Evolutionary conservation across 1,140 invertebrate genomes (phyloP), one percentile per base, ranked within the genome.

Genomic region (Papilio machaon): DNA sequence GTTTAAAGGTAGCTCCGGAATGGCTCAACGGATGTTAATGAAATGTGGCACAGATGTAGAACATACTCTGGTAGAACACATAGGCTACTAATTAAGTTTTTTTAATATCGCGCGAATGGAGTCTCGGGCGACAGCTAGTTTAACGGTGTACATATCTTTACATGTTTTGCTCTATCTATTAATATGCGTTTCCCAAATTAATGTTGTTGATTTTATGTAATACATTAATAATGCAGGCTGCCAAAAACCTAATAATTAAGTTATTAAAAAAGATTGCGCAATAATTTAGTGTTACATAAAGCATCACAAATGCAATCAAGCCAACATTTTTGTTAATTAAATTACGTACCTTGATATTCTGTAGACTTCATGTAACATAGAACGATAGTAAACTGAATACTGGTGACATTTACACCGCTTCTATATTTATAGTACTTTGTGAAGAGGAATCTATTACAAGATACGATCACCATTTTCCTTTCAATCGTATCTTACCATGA

Each of bases 401-500:
- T 89, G 84, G 74, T 82, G 80, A 47, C 70, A 70, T 77, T 43
- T 58, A 3, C 30, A 5, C 10, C 23, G 64, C 3, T 70, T 70
- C 83, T 80, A 80, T 88, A 85, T 92, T 88, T 91, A 91, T 92
- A 88, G 84, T 35, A 75, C 77, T 73, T 58, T 49, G 80, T 80
- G 81, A 77, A 82, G 84, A 90, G 89, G 88, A 91, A 89, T 85
- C 85, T 82, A 60, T 77, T 78, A 73, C 83, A 84, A 79, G 79
- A 85, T 19, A 52, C 47, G 46, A 49, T 23, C 85, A 81, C 86
- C 84, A 90, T 89, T 86, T 85, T 89, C 86, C 87, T 85, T 86
- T 83, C 86, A 87, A 90, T 89, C 84, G 81, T 82, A 84, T 84
- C 85, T 82, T 93, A 92, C 91, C 88, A 92, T 92, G 89, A 89